A percentile compares a stretch with the other conserved stretches of the same genome.
Conservation (phyloP, 1,140 invertebrate genomes). For the Zaprionus kolodkinae region DNA sequence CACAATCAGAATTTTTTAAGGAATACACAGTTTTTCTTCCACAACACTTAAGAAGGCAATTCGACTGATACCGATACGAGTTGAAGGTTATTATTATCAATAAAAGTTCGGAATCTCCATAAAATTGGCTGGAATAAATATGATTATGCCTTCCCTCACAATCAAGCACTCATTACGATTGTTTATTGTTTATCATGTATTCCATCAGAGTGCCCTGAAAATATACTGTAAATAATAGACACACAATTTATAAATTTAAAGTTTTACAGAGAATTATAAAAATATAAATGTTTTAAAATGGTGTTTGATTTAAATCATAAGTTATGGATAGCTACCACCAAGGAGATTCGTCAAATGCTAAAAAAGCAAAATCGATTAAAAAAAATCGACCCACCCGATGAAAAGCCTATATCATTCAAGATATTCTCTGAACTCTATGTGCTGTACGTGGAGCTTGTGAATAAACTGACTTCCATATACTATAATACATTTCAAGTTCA, state of each 20-base stretch:
- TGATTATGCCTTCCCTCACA: background rate
- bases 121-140: background rate
- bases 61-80: too few relatives aligned
- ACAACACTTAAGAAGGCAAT: too few relatives aligned
- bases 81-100: too few relatives aligned
- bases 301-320: conserved; percentile 73
- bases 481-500: conserved; percentile 88
- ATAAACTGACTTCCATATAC: conserved; percentile 84
- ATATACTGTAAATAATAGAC: conserved; percentile 1
- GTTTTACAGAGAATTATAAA: conserved; percentile 2
- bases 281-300: conserved; percentile 38
- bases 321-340: conserved; percentile 60
- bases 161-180: background rate
- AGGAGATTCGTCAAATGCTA: conserved; percentile 63
- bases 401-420: conserved; percentile 66
- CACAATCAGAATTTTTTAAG: too few relatives aligned
- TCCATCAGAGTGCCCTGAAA: conserved; percentile 5
- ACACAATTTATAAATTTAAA: conserved; percentile 1
- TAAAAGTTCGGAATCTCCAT: too few relatives aligned
- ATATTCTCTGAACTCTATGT: conserved; percentile 76
- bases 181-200: background rate
- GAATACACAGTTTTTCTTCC: too few relatives aligned
- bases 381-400: conserved; percentile 50
- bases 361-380: conserved; percentile 67
- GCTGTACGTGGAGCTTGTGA: conserved; percentile 69